These are phyloP conservation scores for Lepidostoma basale DNA, from an alignment of 1,140 invertebrate species.

Conservation along the genomic window DNA sequence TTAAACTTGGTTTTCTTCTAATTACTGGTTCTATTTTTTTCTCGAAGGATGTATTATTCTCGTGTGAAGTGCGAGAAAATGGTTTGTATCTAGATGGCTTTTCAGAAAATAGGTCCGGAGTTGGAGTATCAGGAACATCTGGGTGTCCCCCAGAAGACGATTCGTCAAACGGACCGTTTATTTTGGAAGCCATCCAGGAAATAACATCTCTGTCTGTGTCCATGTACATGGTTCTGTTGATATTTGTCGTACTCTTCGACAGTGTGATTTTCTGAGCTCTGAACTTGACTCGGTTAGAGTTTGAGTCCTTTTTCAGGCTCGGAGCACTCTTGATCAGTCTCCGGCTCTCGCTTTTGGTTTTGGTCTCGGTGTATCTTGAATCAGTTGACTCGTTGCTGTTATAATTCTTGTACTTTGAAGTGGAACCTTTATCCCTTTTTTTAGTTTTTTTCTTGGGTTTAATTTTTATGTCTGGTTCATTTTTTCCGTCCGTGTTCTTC, in stretches of 20 bases:
- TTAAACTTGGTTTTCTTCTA: slow-evolving; percentile 9
- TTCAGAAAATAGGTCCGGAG: slow-evolving; percentile 5
- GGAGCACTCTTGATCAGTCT: slow-evolving; percentile 30
- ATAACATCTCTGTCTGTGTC: slow-evolving; percentile 59
- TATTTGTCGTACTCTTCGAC: slow-evolving; percentile 40
- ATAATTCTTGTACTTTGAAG: slow-evolving; percentile 15
- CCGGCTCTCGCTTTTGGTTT: slow-evolving; percentile 17
- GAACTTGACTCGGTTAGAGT: slow-evolving; percentile 33
- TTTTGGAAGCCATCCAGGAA: slow-evolving; percentile 59
- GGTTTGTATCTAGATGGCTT: neutral
- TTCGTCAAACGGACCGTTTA: slow-evolving; percentile 49
- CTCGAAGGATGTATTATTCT: slow-evolving; percentile 16
- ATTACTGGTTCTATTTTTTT: slow-evolving; percentile 35
- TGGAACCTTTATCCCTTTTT: slow-evolving; percentile 12
- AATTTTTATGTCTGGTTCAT: neutral
- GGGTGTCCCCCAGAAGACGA: slow-evolving; percentile 36
- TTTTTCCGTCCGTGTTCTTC: neutral
- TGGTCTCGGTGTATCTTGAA: slow-evolving; percentile 15
- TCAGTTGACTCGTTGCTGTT: slow-evolving; percentile 27
- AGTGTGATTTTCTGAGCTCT: slow-evolving; percentile 43
- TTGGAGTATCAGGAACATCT: slow-evolving; percentile 22
- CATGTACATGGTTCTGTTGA: slow-evolving; percentile 46
- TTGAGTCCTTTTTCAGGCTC: slow-evolving; percentile 15
- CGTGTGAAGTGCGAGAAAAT: neutral
- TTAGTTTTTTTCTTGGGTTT: slow-evolving; percentile 34